Conservation (phyloP, 2,888 invertebrate genomes). For the Synanthedon myopaeformis region DNA sequence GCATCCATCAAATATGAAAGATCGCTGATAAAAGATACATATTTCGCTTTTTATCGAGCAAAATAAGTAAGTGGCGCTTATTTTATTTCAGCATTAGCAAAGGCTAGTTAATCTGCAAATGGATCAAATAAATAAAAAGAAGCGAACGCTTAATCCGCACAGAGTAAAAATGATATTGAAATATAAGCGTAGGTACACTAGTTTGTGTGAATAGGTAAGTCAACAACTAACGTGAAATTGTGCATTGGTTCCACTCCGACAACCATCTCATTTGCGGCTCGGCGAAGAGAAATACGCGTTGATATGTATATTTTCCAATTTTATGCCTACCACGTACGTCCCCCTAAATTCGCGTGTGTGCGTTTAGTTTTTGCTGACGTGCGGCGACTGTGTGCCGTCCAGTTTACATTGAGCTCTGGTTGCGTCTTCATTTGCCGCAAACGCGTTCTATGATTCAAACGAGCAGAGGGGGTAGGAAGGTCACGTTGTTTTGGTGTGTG, state of each 20-base stretch:
- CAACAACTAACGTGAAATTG: constrained; percentile 28
- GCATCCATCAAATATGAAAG: too few relatives aligned
- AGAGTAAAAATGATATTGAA: too few relatives aligned
- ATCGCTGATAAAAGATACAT: too few relatives aligned
- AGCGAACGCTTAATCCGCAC: too few relatives aligned
- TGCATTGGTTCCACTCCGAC: constrained; percentile 50
- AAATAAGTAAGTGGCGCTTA: too few relatives aligned
- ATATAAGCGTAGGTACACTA: background rate
- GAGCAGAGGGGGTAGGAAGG: constrained; percentile 2
- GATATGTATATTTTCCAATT: constrained; percentile 61
- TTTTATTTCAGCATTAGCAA: too few relatives aligned
- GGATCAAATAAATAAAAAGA: too few relatives aligned
- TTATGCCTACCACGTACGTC: constrained; percentile 54
- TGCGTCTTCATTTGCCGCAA: constrained; percentile 13
- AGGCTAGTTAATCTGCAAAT: too few relatives aligned
- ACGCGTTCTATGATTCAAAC: constrained; percentile 1
- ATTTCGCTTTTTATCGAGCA: too few relatives aligned
- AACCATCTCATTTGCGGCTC: constrained; percentile 56
- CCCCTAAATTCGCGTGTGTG: constrained; percentile 19
- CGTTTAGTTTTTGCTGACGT: constrained; percentile 43
- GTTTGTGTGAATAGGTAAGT: background rate
- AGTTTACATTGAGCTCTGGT: constrained; percentile 27
- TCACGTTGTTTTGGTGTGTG: background rate
- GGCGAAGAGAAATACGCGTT: constrained; percentile 37
- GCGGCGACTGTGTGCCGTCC: constrained; percentile 17